Evolutionary conservation across 2,113 vertebrate species (phyloP).

Genomic region (Anthoscopus minutus): DNA sequence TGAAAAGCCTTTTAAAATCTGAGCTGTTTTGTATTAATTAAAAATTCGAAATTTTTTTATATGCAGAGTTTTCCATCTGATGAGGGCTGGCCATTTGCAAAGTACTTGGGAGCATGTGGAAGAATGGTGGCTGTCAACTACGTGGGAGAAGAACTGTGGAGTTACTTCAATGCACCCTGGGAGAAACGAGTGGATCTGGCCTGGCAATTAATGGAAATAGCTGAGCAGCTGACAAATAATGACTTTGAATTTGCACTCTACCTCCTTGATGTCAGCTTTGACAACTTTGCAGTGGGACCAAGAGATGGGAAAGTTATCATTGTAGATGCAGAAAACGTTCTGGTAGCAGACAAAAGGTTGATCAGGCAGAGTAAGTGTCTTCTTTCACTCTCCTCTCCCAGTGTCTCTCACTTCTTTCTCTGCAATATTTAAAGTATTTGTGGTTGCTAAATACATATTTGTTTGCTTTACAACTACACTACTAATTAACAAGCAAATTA

Average conservation of each 20-base stretch:
- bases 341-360: slow-evolving; percentile 96
- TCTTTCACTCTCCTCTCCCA: background rate
- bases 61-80: slow-evolving; percentile 94
- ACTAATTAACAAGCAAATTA: background rate
- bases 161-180: slow-evolving; percentile 94
- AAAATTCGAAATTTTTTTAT: background rate
- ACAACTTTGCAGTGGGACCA: slow-evolving; percentile 97
- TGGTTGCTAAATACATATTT: background rate
- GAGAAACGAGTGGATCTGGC: slow-evolving; percentile 94
- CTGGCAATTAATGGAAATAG: slow-evolving; percentile 96
- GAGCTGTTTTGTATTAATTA: background rate
- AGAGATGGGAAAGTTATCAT: slow-evolving; percentile 96
- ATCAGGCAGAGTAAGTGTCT: slow-evolving; percentile 93
- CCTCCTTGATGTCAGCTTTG: slow-evolving; percentile 97
- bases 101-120: slow-evolving; percentile 95
- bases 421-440: background rate
- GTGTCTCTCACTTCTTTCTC: background rate
- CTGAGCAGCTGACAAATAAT: slow-evolving; percentile 97
- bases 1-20: background rate
- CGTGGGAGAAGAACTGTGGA: slow-evolving; percentile 97
- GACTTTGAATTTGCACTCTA: slow-evolving; percentile 99
- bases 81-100: slow-evolving; percentile 97
- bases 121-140: slow-evolving; percentile 98
- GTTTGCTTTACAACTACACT: background rate
- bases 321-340: slow-evolving; percentile 96